These are phyloP conservation scores for Crotophaga sulcirostris DNA, from an alignment of 2,113 vertebrate species.

Conservation along the genomic window DNA sequence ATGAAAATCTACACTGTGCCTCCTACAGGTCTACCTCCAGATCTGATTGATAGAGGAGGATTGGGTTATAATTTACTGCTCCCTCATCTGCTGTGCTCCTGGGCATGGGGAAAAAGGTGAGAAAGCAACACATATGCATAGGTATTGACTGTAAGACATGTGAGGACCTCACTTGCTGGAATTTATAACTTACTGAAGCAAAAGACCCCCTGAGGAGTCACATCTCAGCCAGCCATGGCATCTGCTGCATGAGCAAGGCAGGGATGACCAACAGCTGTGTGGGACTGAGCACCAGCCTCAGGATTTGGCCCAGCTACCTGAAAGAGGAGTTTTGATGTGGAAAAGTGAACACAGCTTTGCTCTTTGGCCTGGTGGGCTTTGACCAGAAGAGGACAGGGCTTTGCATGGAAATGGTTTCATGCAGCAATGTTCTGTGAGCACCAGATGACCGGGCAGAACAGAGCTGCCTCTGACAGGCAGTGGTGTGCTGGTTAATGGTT, in stretches of 20 bases:
- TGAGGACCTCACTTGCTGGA: not conserved
- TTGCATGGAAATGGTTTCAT: fast-evolving
- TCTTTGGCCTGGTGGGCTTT: not conserved
- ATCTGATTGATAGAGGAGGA: not conserved
- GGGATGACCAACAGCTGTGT: fast-evolving
- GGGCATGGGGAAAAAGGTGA: not conserved
- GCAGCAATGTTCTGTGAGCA: not conserved
- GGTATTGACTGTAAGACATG: not conserved
- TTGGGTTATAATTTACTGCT: not conserved
- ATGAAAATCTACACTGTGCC: not conserved
- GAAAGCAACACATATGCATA: not conserved
- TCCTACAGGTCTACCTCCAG: not conserved
- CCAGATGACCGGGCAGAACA: not conserved
- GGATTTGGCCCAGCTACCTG: not conserved
- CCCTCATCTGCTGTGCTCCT: not conserved
- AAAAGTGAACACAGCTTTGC: not conserved
- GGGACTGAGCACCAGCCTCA: not conserved
- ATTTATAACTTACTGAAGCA: not conserved
- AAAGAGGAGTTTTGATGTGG: not conserved
- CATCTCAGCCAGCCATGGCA: not conserved
- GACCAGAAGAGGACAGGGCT: not conserved
- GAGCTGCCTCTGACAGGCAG: not conserved
- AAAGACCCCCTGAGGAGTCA: not conserved
- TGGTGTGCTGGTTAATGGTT: not conserved
- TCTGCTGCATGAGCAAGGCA: not conserved